These are phyloP conservation scores for Suricata suricatta DNA, from an alignment of 2,113 vertebrate species.

Conservation along the genomic window DNA sequence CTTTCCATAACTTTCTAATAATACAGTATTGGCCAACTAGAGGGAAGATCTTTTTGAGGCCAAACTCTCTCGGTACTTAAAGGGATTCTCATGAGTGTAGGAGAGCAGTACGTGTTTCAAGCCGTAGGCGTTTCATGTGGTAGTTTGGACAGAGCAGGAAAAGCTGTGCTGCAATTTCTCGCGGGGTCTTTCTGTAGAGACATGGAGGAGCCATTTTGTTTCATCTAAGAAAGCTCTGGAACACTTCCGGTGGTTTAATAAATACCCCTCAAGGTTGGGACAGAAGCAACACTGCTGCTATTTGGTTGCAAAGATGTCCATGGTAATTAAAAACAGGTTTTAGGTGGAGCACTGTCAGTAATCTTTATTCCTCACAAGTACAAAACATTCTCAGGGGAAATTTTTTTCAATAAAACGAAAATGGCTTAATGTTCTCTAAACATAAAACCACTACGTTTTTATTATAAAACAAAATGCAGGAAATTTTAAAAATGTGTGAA, in stretches of 20 bases:
- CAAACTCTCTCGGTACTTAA: background rate
- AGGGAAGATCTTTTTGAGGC: background rate
- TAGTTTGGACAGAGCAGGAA: background rate
- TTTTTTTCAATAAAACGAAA: background rate
- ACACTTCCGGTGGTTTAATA: background rate
- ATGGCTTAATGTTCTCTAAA: background rate
- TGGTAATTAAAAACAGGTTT: background rate
- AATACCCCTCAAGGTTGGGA: background rate
- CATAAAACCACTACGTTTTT: background rate
- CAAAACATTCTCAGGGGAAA: background rate
- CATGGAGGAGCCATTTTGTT: background rate
- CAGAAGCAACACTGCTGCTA: background rate
- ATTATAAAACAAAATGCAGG: background rate
- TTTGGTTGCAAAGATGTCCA: background rate
- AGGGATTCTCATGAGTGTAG: background rate
- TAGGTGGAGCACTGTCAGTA: background rate
- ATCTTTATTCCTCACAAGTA: conserved; percentile 11
- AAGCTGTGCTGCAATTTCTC: background rate
- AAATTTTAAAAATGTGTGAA: background rate
- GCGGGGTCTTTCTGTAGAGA: background rate
- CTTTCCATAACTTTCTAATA: conserved; percentile 4
- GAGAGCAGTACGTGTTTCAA: conserved; percentile 3
- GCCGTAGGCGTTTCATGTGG: background rate
- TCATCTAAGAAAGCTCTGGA: background rate
- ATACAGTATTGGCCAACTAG: background rate